Percentiles rank a stretch among this genome's conserved stretches.
Conservation (phyloP, 64 coral and sea anemone species). For the Montipora sp. region DNA sequence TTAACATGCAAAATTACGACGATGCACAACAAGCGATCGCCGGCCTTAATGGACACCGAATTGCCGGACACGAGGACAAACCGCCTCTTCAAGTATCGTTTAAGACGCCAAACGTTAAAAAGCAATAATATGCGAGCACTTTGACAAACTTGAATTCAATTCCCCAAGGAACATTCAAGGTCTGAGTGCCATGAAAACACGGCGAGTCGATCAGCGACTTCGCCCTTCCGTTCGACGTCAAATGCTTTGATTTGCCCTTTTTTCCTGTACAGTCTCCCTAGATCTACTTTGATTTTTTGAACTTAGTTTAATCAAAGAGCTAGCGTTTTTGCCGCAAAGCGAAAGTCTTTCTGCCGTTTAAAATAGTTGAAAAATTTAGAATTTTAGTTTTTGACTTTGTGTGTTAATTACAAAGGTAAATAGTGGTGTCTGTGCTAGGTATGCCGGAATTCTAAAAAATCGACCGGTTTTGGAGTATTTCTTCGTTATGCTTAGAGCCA, state of each 20-base stretch:
- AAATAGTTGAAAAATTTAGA: conserved; percentile 73
- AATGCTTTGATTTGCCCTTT: conserved; percentile 61
- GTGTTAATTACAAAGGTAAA: conserved; percentile 93
- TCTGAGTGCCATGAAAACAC: conserved; percentile 57
- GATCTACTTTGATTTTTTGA: conserved; percentile 78
- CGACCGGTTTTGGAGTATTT: conserved; percentile 10
- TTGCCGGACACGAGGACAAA: conserved; percentile 87
- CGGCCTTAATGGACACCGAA: conserved; percentile 62
- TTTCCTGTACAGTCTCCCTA: conserved; percentile 60
- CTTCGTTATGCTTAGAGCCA: conserved; percentile 38
- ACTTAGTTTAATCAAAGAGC: conserved; percentile 66
- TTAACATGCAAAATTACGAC: conserved; percentile 94
- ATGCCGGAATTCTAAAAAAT: conserved; percentile 70
- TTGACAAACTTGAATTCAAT: conserved; percentile 51
- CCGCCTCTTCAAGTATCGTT: conserved; percentile 86
- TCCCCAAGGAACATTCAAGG: conserved; percentile 60
- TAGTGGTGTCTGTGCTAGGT: conserved; percentile 73
- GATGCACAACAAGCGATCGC: conserved; percentile 89
- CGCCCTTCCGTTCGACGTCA: conserved; percentile 61
- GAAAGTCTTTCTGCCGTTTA: conserved; percentile 59
- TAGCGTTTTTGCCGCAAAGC: conserved; percentile 44
- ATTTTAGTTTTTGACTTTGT: conserved; percentile 81
- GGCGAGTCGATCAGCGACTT: conserved; percentile 55
- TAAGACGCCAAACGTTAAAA: conserved; percentile 88
- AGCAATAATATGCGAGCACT: conserved; percentile 82